Evolutionary conservation across 2,888 invertebrate genomes (phyloP).

Genomic region (Tinea semifulvella): DNA sequence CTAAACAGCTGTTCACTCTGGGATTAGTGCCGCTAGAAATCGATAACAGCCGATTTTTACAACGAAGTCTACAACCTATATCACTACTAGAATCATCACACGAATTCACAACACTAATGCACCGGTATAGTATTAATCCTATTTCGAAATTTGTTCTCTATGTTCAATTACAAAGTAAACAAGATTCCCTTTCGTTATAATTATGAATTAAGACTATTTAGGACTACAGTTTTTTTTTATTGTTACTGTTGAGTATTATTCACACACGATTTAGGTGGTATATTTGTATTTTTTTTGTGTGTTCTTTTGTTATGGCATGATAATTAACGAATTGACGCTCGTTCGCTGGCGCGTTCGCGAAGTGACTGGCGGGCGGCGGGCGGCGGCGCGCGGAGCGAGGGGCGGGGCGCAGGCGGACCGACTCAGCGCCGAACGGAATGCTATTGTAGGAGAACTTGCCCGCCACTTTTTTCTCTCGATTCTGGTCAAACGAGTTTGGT

Average conservation of each 20-base stretch:
- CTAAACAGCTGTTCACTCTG: slow-evolving; percentile 46
- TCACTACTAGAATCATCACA: slow-evolving; percentile 25
- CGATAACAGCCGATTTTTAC: slow-evolving; percentile 40
- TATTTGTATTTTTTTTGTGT: not conserved
- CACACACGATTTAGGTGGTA: not conserved
- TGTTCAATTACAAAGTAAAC: slow-evolving; percentile 17
- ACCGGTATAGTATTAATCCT: slow-evolving; percentile 15
- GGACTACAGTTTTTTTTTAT: not conserved
- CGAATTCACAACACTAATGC: slow-evolving; percentile 39
- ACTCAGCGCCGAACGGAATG: slow-evolving; percentile 41
- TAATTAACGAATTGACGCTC: not conserved
- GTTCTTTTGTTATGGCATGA: slow-evolving; percentile 2
- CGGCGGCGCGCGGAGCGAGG: slow-evolving; percentile 31
- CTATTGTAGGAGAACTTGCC: slow-evolving; percentile 66
- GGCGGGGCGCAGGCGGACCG: slow-evolving; percentile 49
- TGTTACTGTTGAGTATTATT: not conserved
- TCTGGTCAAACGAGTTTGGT: slow-evolving; percentile 67
- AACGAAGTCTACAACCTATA: slow-evolving; percentile 17
- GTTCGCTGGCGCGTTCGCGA: slow-evolving; percentile 47
- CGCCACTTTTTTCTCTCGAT: slow-evolving; percentile 58
- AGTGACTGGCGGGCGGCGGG: slow-evolving; percentile 36
- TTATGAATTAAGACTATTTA: not conserved
- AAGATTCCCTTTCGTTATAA: slow-evolving; percentile 24
- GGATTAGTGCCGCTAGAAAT: slow-evolving; percentile 41
- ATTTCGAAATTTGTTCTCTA: slow-evolving; percentile 19